These are phyloP conservation scores for Nannoperca australis DNA, from an alignment of 2,797 vertebrate genomes.

Conservation along the genomic window DNA sequence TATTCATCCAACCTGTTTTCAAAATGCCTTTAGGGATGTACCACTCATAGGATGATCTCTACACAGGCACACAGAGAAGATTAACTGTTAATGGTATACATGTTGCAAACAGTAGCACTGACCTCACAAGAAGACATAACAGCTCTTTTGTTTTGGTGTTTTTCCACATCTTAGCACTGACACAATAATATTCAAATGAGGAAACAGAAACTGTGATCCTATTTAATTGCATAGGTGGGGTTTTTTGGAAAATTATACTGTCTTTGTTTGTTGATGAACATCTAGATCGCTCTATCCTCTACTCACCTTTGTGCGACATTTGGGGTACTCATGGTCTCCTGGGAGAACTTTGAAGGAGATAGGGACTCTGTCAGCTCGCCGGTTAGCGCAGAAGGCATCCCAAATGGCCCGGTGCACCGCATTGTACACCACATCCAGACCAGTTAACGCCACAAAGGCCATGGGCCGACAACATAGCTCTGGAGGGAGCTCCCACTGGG, in stretches of 20 bases:
- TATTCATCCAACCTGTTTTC: constrained; percentile 99
- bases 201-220: not conserved
- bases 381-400: constrained; percentile 97
- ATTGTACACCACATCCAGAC: constrained; percentile 95
- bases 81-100: not conserved
- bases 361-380: constrained; percentile 95
- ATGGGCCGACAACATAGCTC: constrained; percentile 97
- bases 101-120: not conserved
- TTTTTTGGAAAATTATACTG: not conserved
- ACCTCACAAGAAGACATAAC: not conserved
- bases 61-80: constrained; percentile 35
- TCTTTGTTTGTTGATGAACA: not conserved
- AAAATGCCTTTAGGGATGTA: constrained; percentile 99
- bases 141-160: not conserved
- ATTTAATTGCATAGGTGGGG: not conserved
- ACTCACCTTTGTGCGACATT: constrained; percentile 96
- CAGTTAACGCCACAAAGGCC: constrained; percentile 97
- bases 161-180: not conserved
- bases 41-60: constrained; percentile 98
- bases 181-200: not conserved
- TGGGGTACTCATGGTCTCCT: constrained; percentile 97
- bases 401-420: constrained; percentile 97
- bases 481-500: constrained; percentile 96
- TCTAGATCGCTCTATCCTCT: not conserved
- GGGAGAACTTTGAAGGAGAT: constrained; percentile 98